Percentiles rank a stretch among this genome's conserved stretches.
phyloP scores from a whole-genome alignment of 2,888 invertebrate species.

The Drosophila atroscutellata region DNA sequence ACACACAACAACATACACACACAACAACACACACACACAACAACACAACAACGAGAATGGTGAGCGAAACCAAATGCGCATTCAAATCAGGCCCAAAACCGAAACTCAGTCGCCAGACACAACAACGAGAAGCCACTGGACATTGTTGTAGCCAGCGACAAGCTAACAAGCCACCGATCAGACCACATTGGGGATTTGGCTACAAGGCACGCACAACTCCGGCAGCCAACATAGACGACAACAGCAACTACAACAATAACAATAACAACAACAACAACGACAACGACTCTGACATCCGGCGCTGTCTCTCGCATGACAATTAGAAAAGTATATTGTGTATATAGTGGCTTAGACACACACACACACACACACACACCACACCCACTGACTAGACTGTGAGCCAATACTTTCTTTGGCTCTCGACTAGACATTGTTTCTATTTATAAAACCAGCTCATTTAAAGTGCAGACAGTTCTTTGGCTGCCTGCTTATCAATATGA shows the following conservation, averaged over 20 bases:
- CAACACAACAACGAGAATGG: constrained; percentile 50
- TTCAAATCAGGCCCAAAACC: constrained; percentile 63
- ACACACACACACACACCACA: constrained; percentile 22
- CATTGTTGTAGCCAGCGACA: constrained; percentile 44
- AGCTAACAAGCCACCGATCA: constrained; percentile 64
- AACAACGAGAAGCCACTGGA: constrained; percentile 34
- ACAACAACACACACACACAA: constrained; percentile 27
- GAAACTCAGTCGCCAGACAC: constrained; percentile 6
- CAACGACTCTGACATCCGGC: constrained; percentile 67
- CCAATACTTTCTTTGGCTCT: constrained; percentile 37
- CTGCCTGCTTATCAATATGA: constrained; percentile 24
- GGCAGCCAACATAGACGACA: constrained; percentile 36
- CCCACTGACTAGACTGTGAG: constrained; percentile 40
- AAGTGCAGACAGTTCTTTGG: constrained; percentile 15
- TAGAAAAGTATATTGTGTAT: constrained; percentile 52
- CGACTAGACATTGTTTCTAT: constrained; percentile 53
- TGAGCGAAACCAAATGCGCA: constrained; percentile 63
- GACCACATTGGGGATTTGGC: constrained; percentile 54
- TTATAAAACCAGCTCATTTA: constrained; percentile 45
- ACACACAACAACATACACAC: constrained; percentile 32
- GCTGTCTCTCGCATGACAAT: constrained; percentile 70
- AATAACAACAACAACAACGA: constrained; percentile 8
- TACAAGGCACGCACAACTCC: constrained; percentile 69
- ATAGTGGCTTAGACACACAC: constrained; percentile 31
- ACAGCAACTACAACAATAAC: constrained; percentile 20